Evolutionary conservation across 1,140 invertebrate species (phyloP).

Genomic region (Papilio aristodemus): DNA sequence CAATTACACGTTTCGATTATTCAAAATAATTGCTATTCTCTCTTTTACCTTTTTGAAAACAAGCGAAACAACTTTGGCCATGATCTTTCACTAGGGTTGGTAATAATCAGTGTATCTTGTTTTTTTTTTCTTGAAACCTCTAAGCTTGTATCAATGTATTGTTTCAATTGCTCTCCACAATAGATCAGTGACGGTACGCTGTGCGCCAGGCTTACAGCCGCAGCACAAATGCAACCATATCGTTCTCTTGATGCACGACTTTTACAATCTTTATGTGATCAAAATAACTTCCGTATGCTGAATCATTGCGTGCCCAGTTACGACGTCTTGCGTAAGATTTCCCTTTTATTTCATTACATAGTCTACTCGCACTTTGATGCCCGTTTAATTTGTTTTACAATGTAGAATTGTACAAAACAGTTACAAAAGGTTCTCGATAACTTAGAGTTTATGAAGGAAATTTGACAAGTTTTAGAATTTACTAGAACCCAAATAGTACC

Average conservation of each 20-base stretch:
- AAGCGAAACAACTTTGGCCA: background rate
- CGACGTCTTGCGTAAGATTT: conserved; percentile 22
- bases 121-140: no score
- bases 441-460: background rate
- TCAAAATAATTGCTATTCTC: background rate
- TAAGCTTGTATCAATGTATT: no score
- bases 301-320: conserved; percentile 28
- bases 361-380: background rate
- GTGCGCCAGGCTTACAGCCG: background rate
- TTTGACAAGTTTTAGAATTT: no score
- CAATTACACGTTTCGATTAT: background rate
- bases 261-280: conserved; percentile 30
- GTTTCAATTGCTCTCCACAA: conserved; percentile 3
- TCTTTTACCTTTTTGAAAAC: no score
- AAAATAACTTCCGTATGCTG: conserved; percentile 29
- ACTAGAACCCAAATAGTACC: no score
- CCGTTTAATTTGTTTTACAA: background rate
- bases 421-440: background rate
- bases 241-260: conserved; percentile 17
- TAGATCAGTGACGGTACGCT: conserved; percentile 4
- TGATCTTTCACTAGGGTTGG: no score
- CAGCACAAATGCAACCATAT: conserved; percentile 3
- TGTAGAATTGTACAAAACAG: background rate
- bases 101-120: no score
- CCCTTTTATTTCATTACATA: conserved; percentile 28